Evolutionary conservation across 2,888 invertebrate genomes (phyloP).

Genomic region (Acanthococcus lagerstroemiae): DNA sequence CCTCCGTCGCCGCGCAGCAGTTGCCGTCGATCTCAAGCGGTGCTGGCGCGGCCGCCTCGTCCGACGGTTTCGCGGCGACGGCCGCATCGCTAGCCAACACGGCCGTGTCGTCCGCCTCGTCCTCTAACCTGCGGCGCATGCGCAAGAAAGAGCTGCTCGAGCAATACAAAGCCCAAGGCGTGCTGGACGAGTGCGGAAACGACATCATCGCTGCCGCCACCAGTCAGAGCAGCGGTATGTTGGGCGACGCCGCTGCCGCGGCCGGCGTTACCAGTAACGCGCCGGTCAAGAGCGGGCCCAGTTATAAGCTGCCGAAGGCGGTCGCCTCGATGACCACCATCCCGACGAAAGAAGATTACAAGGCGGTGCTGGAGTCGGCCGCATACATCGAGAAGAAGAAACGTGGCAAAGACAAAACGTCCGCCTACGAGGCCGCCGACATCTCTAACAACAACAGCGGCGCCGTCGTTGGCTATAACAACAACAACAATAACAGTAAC

Average conservation of each 20-base stretch:
- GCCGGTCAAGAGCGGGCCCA: constrained; percentile 54
- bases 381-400: constrained; percentile 57
- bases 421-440: neutral
- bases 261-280: constrained; percentile 45
- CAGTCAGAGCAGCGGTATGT: constrained; percentile 42
- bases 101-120: constrained; percentile 35
- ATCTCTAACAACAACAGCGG: constrained; percentile 41
- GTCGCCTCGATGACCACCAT: constrained; percentile 81
- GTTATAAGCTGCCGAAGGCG: constrained; percentile 76
- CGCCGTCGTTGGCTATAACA: constrained; percentile 22
- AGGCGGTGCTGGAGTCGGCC: constrained; percentile 50
- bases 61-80: neutral
- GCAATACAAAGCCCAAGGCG: constrained; percentile 74
- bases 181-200: constrained; percentile 54
- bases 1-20: constrained; percentile 39
- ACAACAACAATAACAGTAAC: neutral
- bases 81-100: neutral
- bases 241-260: constrained; percentile 46
- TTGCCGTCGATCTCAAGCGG: constrained; percentile 40
- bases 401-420: constrained; percentile 49
- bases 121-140: constrained; percentile 64
- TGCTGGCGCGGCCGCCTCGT: neutral
- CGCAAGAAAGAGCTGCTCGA: constrained; percentile 77
- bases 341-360: constrained; percentile 75
- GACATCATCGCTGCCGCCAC: neutral